Conservation (phyloP, 1,140 invertebrate species). For the Habropoda laboriosa region DNA sequence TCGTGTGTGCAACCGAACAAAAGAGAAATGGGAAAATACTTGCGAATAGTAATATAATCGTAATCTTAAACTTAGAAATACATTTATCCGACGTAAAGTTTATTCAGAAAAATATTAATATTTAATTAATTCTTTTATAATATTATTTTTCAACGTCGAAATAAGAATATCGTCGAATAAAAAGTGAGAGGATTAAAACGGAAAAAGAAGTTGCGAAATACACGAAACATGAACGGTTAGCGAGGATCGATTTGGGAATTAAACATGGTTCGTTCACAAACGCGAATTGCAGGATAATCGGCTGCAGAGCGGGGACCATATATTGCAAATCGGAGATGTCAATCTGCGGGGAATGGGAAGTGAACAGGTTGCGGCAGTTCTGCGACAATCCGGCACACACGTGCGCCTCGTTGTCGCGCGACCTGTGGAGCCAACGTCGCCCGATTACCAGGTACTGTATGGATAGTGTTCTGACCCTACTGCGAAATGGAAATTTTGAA, state of each 20-base stretch:
- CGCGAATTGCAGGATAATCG: slow-evolving; percentile 87
- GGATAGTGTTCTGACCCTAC: no score
- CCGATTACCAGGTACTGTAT: slow-evolving; percentile 83
- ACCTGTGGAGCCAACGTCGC: slow-evolving; percentile 89
- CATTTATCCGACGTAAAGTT: no score
- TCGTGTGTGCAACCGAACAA: no score
- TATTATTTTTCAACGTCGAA: no score
- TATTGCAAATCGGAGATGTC: slow-evolving; percentile 97
- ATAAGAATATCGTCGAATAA: no score
- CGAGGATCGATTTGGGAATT: slow-evolving; percentile 37
- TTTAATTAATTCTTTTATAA: no score
- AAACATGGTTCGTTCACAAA: slow-evolving; percentile 21
- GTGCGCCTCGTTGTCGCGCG: slow-evolving; percentile 96
- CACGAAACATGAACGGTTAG: background rate
- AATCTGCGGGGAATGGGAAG: slow-evolving; percentile 97
- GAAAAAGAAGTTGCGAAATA: background rate
- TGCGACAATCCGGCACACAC: slow-evolving; percentile 95
- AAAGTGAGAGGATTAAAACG: background rate
- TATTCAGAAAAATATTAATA: no score
- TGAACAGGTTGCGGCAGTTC: slow-evolving; percentile 97
- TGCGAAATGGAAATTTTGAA: no score
- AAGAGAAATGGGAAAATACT: no score
- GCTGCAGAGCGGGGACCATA: slow-evolving; percentile 97
- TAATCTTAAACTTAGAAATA: no score
- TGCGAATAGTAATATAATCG: no score